phyloP scores from a whole-genome alignment of 2,797 vertebrate genomes.

The Rhinoraja longicauda region DNA sequence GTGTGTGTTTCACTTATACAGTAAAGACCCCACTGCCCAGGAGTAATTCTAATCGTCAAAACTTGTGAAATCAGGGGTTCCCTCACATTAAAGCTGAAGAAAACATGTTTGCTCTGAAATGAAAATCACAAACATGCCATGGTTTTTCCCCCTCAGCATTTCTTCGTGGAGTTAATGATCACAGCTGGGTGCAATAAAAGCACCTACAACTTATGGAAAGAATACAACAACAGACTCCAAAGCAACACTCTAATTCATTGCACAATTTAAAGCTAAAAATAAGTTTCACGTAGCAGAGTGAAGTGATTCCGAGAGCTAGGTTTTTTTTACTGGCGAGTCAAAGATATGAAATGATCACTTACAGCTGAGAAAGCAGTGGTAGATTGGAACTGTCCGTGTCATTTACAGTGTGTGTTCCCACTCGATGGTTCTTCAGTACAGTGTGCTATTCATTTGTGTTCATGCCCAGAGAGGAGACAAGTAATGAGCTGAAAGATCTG shows the following conservation, averaged over 20 bases:
- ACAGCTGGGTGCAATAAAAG: neutral
- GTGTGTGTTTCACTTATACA: neutral
- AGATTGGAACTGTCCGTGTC: constrained; percentile 16
- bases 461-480: constrained; percentile 32
- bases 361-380: constrained; percentile 25
- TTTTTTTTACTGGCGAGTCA: neutral
- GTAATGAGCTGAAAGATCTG: constrained; percentile 1
- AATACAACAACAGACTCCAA: neutral
- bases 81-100: neutral
- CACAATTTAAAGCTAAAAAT: too few relatives aligned
- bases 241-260: neutral
- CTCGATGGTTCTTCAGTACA: neutral
- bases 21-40: neutral
- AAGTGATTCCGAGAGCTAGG: neutral
- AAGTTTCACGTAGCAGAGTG: too few relatives aligned
- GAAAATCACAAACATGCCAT: neutral
- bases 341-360: constrained; percentile 20
- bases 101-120: neutral
- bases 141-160: neutral
- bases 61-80: neutral
- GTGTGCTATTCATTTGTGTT: constrained; percentile 23
- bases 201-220: neutral
- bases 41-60: neutral
- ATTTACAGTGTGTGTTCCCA: constrained; percentile 28
- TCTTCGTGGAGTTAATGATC: neutral